phyloP scores from a whole-genome alignment of 2,888 invertebrate genomes.

The Pelosia muscerda region DNA sequence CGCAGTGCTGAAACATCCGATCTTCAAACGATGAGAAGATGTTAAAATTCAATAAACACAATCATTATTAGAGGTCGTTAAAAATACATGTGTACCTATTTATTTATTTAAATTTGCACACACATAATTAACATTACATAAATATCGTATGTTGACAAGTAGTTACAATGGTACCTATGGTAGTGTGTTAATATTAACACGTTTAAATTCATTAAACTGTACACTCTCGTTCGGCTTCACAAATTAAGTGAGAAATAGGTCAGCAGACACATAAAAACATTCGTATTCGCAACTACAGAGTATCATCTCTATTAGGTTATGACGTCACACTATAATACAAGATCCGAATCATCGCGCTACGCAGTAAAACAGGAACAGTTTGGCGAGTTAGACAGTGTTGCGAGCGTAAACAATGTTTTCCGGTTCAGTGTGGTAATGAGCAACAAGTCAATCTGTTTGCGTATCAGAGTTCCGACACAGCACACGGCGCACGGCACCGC shows the following conservation, averaged over 20 bases:
- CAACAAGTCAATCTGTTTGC: conserved; percentile 47
- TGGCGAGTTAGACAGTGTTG: conserved; percentile 8
- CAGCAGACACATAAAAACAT: conserved; percentile 59
- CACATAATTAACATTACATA: no score
- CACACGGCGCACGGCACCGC: conserved; percentile 36
- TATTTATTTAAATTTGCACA: no score
- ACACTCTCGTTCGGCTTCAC: conserved; percentile 54
- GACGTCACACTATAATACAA: conserved; percentile 17
- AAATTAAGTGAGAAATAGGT: conserved; percentile 60
- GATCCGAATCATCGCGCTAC: conserved; percentile 12
- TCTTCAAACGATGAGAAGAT: conserved; percentile 25
- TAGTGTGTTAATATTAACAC: conserved; percentile 34
- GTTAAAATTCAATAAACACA: conserved; percentile 29
- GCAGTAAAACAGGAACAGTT: conserved; percentile 7
- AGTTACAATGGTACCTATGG: no score
- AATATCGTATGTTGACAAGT: no score
- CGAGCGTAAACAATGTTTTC: conserved; percentile 17
- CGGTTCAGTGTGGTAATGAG: conserved; percentile 27
- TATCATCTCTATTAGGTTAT: conserved; percentile 16
- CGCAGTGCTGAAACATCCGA: conserved; percentile 22
- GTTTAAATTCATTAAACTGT: conserved; percentile 52
- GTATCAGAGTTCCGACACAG: conserved; percentile 40
- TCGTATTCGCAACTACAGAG: conserved; percentile 39
- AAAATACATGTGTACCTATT: conserved; percentile 41
- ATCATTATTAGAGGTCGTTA: conserved; percentile 30